Conservation (phyloP, 2,888 invertebrate species). For the Maniola hyperantus region DNA sequence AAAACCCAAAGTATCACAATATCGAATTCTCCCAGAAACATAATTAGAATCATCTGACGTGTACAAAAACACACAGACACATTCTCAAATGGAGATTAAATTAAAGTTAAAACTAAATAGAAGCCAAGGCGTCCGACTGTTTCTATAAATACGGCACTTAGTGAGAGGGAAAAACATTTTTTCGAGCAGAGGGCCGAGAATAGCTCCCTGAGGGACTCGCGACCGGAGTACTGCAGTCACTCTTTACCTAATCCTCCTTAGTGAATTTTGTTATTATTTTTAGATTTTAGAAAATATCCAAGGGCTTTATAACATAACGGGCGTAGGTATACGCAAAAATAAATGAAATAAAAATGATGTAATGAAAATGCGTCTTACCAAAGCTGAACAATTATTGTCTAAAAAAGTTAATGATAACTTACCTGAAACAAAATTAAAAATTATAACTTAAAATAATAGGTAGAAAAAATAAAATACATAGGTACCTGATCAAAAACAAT, state of each 20-base stretch:
- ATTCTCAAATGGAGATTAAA: conserved; percentile 48
- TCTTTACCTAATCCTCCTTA: conserved; percentile 56
- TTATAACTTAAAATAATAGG: neutral
- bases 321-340: too few species aligned
- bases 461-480: too few species aligned
- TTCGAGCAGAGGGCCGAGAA: conserved; percentile 66
- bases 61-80: conserved; percentile 29
- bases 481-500: neutral
- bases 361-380: conserved; percentile 8
- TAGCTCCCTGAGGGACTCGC: conserved; percentile 79
- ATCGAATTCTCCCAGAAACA: conserved; percentile 15
- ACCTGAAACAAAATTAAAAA: conserved; percentile 19
- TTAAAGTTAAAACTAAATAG: conserved; percentile 55
- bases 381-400: neutral
- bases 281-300: conserved; percentile 13
- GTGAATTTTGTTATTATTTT: conserved; percentile 34
- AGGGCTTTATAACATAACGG: too few species aligned
- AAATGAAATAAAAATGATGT: too few species aligned
- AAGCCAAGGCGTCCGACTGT: conserved; percentile 64
- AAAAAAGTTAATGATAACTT: conserved; percentile 4
- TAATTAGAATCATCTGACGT: conserved; percentile 33
- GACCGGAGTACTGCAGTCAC: conserved; percentile 56
- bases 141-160: conserved; percentile 75
- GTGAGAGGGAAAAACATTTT: conserved; percentile 43
- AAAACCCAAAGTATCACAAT: conserved; percentile 16